Base-by-base conservation (phyloP, 1,140 invertebrate genomes). In the Brachionus koreanus region DNA sequence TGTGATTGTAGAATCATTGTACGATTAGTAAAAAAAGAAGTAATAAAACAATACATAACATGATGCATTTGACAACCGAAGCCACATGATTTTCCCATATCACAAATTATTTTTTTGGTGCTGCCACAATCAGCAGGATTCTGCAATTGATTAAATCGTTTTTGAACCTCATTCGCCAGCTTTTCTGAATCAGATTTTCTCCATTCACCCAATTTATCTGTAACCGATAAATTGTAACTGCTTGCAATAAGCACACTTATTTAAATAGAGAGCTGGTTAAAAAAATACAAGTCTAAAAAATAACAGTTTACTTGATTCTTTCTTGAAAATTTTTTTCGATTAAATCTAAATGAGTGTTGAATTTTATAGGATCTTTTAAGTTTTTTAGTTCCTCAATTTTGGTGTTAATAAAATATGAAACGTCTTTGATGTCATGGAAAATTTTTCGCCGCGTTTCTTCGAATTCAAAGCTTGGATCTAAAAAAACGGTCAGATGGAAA, bases 11-110 rank as follows among this genome's bases (percentile, higher is more conserved):
- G 87, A 83, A 99, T 94, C n/a, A 99, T 87, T 0, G 97, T 99
- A 82, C 97, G 89, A 86, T 96, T 92, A 0, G 95, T 96, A 5
- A 95, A 96, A 87, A 97, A 98, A 1, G 97, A 96, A 75, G 98
- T 93, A 84, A 98, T 92, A 83, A 99, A 92, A 87, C 97, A 99
- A 86, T 99, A 99, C 5, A 95, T 93, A 25, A 94, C 93, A 89
- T 99, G 97, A 89, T 99, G 97, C 43, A 99, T 89, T 90, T 99
- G 94, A 86, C 96, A 98, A 5, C 95, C 95, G 89, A 95, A 98
- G 5, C 95, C 95, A 89, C 95, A 98, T 93, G 86, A 96, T 92
- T 99, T 99, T 89, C 98, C 98, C 76, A 99, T 90, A 89, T 93
- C 96, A 88, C 97, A 99, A 16, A 97, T 91, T 57, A 98, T 89